A percentile compares a stretch with the other conserved stretches of the same genome.
Conservation (phyloP, 2,888 invertebrate genomes). For the Caenorhabditis doughertyi region DNA sequence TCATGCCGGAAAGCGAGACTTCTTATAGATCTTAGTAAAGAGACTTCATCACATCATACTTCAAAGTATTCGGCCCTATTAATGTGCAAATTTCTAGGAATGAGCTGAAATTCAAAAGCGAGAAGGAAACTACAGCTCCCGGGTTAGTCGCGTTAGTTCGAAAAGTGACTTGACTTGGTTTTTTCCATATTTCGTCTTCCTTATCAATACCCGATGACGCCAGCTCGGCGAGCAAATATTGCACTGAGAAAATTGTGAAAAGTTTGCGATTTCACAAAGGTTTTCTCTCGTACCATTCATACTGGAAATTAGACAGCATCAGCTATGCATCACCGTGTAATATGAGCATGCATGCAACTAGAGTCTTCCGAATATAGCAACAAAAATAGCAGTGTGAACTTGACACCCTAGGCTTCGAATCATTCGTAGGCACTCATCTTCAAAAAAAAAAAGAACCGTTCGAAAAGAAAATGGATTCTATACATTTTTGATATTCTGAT, state of each 20-base stretch:
- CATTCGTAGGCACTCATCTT: too few relatives aligned
- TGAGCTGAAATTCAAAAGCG: too few relatives aligned
- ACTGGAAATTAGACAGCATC: too few relatives aligned
- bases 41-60: too few relatives aligned
- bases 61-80: too few relatives aligned
- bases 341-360: background rate
- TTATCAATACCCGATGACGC: conserved; percentile 24
- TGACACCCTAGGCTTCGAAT: conserved; percentile 12
- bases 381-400: background rate
- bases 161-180: conserved; percentile 37
- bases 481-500: conserved; percentile 46
- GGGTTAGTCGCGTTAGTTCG: too few relatives aligned
- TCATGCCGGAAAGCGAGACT: background rate
- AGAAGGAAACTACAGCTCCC: too few relatives aligned
- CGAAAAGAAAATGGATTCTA: conserved; percentile 15
- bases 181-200: background rate
- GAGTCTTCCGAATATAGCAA: background rate
- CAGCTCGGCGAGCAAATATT: conserved; percentile 33
- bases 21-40: too few relatives aligned
- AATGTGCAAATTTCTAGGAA: too few relatives aligned
- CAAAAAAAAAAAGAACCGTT: too few relatives aligned
- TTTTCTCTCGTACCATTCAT: background rate
- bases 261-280: too few relatives aligned
- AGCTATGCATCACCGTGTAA: too few relatives aligned
- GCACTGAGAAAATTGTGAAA: background rate